phyloP scores from a whole-genome alignment of 2,113 vertebrate genomes.

The Sterrhoptilus dennistouni region DNA sequence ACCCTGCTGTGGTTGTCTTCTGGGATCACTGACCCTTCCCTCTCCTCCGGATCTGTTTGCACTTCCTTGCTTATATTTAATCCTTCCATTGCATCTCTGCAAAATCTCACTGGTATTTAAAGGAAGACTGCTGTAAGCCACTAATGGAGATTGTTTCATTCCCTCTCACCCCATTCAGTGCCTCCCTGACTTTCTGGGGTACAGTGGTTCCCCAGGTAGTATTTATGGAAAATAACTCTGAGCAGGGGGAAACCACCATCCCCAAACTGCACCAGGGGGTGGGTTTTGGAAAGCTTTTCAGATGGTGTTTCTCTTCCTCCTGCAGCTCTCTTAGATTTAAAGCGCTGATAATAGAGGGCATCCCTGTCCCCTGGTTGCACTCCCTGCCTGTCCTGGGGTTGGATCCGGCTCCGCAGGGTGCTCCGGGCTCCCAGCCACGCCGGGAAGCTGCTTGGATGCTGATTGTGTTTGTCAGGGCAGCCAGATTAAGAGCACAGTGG shows the following conservation, averaged over 20 bases:
- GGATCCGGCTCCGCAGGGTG: not conserved
- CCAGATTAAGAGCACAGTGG: conserved; percentile 36
- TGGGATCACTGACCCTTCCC: not conserved
- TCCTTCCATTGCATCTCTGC: not conserved
- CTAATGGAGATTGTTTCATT: not conserved
- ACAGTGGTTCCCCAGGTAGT: not conserved
- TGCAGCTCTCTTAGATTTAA: not conserved
- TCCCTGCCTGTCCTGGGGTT: not conserved
- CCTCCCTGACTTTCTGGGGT: not conserved
- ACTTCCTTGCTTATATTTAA: conserved; percentile 22
- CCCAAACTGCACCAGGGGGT: not conserved
- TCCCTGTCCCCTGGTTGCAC: not conserved
- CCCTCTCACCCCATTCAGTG: not conserved
- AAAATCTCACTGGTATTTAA: not conserved
- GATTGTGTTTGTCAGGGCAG: conserved; percentile 71
- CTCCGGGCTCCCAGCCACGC: not conserved
- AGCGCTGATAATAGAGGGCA: not conserved
- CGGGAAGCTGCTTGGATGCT: conserved; percentile 18
- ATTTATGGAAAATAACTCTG: not conserved
- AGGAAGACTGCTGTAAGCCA: not conserved
- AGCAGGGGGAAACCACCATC: not conserved
- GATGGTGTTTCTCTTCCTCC: not conserved
- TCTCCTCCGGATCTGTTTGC: not conserved
- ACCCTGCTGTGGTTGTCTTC: not conserved
- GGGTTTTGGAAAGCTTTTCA: not conserved